Conservation (phyloP, 2,113 vertebrate species). For the Motacilla tschutschensis region DNA sequence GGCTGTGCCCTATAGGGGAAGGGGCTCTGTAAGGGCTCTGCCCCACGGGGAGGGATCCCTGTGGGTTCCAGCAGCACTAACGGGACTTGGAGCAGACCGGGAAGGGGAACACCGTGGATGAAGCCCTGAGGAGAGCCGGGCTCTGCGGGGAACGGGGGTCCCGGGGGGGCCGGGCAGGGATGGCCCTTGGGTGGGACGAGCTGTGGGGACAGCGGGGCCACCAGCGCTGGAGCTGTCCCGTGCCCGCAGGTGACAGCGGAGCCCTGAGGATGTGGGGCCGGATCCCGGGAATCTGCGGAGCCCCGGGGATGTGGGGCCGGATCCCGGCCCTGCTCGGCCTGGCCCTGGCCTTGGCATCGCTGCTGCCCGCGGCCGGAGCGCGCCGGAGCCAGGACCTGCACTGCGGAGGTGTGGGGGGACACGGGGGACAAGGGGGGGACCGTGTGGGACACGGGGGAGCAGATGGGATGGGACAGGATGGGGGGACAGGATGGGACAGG, state of each 20-base stretch:
- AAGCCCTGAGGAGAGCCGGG: accelerated
- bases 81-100: background rate
- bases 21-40: background rate
- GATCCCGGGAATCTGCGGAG: background rate
- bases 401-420: constrained; percentile 70
- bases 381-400: constrained; percentile 77
- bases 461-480: background rate
- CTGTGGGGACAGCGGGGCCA: background rate
- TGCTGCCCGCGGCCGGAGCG: constrained; percentile 47
- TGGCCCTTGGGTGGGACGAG: background rate
- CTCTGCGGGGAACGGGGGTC: background rate
- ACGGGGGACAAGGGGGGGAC: background rate
- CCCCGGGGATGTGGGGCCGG: constrained; percentile 50
- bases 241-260: background rate
- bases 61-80: background rate
- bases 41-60: too few relatives aligned
- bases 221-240: background rate
- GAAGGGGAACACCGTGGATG: accelerated
- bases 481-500: background rate
- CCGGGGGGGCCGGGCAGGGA: background rate
- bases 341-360: constrained; percentile 23
- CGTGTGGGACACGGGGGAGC: accelerated
- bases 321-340: constrained; percentile 21
- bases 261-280: constrained; percentile 48
- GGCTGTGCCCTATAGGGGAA: accelerated